Evolutionary conservation across 2,888 invertebrate species (phyloP), one percentile per base, ranked within the genome.

Genomic region (Ceriagrion tenellum): DNA sequence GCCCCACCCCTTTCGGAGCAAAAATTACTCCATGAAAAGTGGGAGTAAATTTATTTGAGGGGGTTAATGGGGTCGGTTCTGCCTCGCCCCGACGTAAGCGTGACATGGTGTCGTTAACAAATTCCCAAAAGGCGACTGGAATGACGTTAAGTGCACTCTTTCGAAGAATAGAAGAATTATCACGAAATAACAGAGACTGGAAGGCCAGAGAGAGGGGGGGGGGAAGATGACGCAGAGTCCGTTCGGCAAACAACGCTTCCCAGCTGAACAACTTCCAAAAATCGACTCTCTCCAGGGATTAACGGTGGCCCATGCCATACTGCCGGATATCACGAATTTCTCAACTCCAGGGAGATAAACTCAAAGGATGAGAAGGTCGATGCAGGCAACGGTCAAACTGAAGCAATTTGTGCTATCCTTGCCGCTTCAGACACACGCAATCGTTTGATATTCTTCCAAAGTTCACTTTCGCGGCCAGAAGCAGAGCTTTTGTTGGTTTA

Each of bases 101-200:
- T 91, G 91, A 91, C 63, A 63, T 16, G 13, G 63, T 47, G 91
- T 63, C 59, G 63, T 91, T 91, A 91, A 91, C 91, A 59, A 91
- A 91, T 91, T 69, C 91, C 63, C 63, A 59, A 59, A 3, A 1
- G 91, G 91, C 59, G 40, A 91, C 35, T 91, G 40, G 10, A 63
- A 91, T 40, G 91, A 91, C 63, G 40, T 91, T 59, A 40, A 91
- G 59, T 91, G 91, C 8, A 47, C 4, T 47, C 47, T 47, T 47
- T 47, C 47, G 47, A 4, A 47, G 35, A 59, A 59, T 63, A 23
- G 23, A 69, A 30, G 35, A 30, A 59, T 16, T 20, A 59, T 59
- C 4, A 59, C 18, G 59, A 69, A 69, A n/a, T 26, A 69, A n/a
- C n/a, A 10, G 13, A 26, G 69, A 69, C 2, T 8, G n/a, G 26